Conservation (phyloP, 2,888 invertebrate species). For the Pantelozetes paolii region DNA sequence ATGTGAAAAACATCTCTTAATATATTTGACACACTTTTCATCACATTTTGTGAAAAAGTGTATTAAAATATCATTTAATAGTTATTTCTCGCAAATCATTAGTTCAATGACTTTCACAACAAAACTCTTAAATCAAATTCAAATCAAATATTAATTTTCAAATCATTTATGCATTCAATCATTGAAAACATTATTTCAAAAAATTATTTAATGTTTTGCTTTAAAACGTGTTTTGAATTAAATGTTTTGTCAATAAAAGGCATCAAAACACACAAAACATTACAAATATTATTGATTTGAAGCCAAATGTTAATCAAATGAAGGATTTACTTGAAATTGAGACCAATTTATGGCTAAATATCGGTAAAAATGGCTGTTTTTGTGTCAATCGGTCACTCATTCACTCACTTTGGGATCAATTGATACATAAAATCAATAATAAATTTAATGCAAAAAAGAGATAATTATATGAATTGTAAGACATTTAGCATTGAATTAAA, state of each 20-base stretch:
- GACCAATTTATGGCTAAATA: not conserved
- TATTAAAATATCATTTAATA: not conserved
- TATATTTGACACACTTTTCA: not conserved
- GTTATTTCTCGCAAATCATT: not conserved
- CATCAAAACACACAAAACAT: not conserved
- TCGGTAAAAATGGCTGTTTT: slow-evolving; percentile 13
- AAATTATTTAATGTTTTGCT: not conserved
- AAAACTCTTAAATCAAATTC: not conserved
- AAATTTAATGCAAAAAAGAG: too few species aligned
- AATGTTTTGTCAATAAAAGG: not conserved
- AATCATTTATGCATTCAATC: not conserved
- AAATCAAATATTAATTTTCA: not conserved
- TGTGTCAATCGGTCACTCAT: slow-evolving; percentile 17
- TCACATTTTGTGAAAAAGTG: not conserved
- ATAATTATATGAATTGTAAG: too few species aligned
- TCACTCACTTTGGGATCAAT: too few species aligned
- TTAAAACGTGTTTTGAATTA: not conserved
- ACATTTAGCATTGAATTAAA: too few species aligned
- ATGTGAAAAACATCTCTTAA: not conserved
- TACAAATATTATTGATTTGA: not conserved
- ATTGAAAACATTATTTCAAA: not conserved
- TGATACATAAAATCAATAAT: too few species aligned
- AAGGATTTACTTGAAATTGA: not conserved
- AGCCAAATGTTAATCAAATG: not conserved
- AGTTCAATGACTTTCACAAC: slow-evolving; percentile 6